Conservation (phyloP, 1,140 invertebrate genomes). For the Euwallacea similis region DNA sequence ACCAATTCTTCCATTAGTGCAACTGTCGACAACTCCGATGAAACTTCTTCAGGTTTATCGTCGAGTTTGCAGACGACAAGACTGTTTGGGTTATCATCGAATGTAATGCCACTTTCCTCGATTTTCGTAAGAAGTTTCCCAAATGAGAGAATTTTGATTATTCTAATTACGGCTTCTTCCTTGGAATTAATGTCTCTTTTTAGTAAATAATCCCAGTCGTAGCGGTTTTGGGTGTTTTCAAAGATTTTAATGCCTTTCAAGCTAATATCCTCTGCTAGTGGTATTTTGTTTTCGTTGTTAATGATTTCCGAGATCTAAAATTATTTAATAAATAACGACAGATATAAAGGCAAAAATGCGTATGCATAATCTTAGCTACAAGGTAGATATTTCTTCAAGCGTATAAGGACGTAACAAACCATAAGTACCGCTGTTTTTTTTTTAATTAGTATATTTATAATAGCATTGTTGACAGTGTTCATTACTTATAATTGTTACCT, state of each 20-base stretch:
- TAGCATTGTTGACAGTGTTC: too few species aligned
- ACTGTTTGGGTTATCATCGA: slow-evolving; percentile 59
- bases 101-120: slow-evolving; percentile 62
- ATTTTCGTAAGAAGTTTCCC: slow-evolving; percentile 68
- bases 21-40: slow-evolving; percentile 32
- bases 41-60: slow-evolving; percentile 30
- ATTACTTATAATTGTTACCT: too few species aligned
- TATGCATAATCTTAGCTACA: too few species aligned
- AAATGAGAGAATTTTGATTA: slow-evolving; percentile 72
- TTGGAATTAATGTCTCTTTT: slow-evolving; percentile 61
- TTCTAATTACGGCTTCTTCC: slow-evolving; percentile 69
- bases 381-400: too few species aligned
- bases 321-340: slow-evolving; percentile 11
- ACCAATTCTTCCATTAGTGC: slow-evolving; percentile 47
- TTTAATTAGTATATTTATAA: too few species aligned
- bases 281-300: slow-evolving; percentile 61
- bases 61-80: slow-evolving; percentile 50
- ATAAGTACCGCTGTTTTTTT: too few species aligned
- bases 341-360: background rate
- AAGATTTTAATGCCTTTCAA: slow-evolving; percentile 70
- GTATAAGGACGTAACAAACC: too few species aligned
- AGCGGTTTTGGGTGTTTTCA: slow-evolving; percentile 63
- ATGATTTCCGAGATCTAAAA: slow-evolving; percentile 50
- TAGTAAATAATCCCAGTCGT: slow-evolving; percentile 67
- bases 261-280: slow-evolving; percentile 72